Conservation (phyloP, 92 coral and sea anemone genomes). For the Bergia sp. region DNA sequence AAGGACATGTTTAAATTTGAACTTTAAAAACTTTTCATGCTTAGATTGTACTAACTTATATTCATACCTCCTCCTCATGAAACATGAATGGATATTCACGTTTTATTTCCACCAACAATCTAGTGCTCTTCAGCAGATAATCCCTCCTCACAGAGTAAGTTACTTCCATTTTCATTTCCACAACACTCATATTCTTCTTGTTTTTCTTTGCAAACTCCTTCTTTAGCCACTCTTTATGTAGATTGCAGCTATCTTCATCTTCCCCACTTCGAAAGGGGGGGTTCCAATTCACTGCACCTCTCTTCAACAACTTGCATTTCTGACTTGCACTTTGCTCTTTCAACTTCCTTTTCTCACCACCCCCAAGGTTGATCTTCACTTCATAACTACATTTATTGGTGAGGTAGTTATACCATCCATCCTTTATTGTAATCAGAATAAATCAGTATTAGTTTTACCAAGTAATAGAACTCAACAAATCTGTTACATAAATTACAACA, state of each 20-base stretch:
- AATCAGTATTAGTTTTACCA: too few species aligned
- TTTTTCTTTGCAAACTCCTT: too few species aligned
- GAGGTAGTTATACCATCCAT: too few species aligned
- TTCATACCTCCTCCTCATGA: not conserved
- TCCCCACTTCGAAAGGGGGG: not conserved
- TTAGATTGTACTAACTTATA: too few species aligned
- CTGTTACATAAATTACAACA: too few species aligned
- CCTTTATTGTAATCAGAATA: too few species aligned
- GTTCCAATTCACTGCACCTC: not conserved
- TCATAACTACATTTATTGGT: not conserved
- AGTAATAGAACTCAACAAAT: too few species aligned
- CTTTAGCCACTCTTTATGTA: not conserved
- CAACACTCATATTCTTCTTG: not conserved
- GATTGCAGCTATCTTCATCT: not conserved
- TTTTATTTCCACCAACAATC: not conserved
- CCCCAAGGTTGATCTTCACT: not conserved
- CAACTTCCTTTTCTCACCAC: not conserved
- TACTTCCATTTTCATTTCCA: not conserved
- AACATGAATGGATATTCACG: not conserved
- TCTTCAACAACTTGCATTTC: not conserved
- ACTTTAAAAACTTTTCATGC: too few species aligned
- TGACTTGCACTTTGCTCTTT: not conserved
- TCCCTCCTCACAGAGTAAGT: not conserved
- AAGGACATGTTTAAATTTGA: not conserved
- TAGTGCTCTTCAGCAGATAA: too few species aligned